Evolutionary conservation across 92 coral and sea anemone genomes (phyloP), one percentile per base, ranked within the genome.

Genomic region (Epizoanthus ramosus): DNA sequence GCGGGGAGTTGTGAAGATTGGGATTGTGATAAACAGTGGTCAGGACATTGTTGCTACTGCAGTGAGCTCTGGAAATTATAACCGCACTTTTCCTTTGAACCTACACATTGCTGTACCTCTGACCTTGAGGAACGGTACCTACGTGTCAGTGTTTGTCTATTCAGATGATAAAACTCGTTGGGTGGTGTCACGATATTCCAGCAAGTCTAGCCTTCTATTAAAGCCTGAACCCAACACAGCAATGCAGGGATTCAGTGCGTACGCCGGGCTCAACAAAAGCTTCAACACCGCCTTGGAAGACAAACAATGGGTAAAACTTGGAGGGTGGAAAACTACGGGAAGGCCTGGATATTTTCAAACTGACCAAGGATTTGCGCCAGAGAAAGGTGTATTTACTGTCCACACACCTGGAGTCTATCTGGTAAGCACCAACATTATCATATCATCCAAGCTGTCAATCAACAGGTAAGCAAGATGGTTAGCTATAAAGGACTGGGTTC

Each of bases 101-200:
- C 57, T 89, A 39, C 74, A 89, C 39, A 79, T 89, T 28, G 89
- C 88, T 16, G 70, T 79, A 13, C 80, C 89, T 54, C 73, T 89
- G 25, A 45, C 23, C 35, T 71, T 89, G 12, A 12, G 14, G 17
- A 79, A 60, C n/a, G 76, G 74, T 18, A 89, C 92, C 6, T 80
- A 56, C 56, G 85, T 69, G 31, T 80, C 89, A 16, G 80, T 89
- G 58, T 50, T 61, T 28, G 89, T 69, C 6, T 85, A 85, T 52
- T 89, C 92, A 31, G 64, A 81, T 17, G 89, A 73, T 37, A 35
- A 59, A n/a, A 71, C 75, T 74, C 82, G 63, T 69, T 89, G 92
- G 92, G 66, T 41, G 4, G 60, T 89, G 13, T 85, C 89, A 4
- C 85, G 92, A 45, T 54, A 63, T 57, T 89, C 92, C 33, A 89